A percentile compares a stretch with the other conserved stretches of the same genome.
Evolutionary conservation across 53 echinoderm and acorn worm species (phyloP).

Genomic region (Echinarachnius parma): DNA sequence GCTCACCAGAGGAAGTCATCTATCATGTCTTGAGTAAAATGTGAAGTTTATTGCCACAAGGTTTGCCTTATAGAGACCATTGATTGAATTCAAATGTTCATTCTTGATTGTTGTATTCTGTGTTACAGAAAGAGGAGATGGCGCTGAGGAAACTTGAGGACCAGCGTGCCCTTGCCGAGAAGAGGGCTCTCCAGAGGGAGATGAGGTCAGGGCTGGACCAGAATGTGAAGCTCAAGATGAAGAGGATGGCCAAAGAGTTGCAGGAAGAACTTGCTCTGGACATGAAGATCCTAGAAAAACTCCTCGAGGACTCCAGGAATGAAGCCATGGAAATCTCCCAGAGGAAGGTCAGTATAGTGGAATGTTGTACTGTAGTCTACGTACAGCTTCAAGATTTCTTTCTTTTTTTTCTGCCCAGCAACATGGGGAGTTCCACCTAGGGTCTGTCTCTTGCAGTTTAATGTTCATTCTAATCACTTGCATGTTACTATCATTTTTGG

Average conservation of each 20-base stretch:
- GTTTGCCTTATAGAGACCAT: too few relatives aligned
- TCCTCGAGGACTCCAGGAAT: slow-evolving; percentile 84
- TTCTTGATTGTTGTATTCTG: too few relatives aligned
- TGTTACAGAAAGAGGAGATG: slow-evolving; percentile 74
- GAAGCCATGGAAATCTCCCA: slow-evolving; percentile 94
- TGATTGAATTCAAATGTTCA: too few relatives aligned
- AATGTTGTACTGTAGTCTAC: neutral
- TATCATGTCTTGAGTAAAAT: too few relatives aligned
- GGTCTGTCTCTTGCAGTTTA: too few relatives aligned
- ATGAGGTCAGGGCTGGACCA: slow-evolving; percentile 60
- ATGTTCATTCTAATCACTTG: too few relatives aligned
- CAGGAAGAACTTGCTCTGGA: slow-evolving; percentile 95
- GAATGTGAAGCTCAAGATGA: slow-evolving; percentile 56
- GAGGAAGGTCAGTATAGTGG: slow-evolving; percentile 85
- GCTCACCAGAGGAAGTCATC: too few relatives aligned
- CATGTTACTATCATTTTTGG: too few relatives aligned
- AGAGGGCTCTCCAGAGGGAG: slow-evolving; percentile 56
- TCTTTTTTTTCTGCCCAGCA: too few relatives aligned
- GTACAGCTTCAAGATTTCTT: too few relatives aligned
- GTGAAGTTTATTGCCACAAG: too few relatives aligned
- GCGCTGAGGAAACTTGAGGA: slow-evolving; percentile 87
- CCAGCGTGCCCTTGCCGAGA: slow-evolving; percentile 85
- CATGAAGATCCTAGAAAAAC: slow-evolving; percentile 98
- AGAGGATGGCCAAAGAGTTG: slow-evolving; percentile 77
- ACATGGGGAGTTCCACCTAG: too few relatives aligned